phyloP scores from a whole-genome alignment of 2,113 vertebrate genomes.

The Nothobranchius furzeri region DNA sequence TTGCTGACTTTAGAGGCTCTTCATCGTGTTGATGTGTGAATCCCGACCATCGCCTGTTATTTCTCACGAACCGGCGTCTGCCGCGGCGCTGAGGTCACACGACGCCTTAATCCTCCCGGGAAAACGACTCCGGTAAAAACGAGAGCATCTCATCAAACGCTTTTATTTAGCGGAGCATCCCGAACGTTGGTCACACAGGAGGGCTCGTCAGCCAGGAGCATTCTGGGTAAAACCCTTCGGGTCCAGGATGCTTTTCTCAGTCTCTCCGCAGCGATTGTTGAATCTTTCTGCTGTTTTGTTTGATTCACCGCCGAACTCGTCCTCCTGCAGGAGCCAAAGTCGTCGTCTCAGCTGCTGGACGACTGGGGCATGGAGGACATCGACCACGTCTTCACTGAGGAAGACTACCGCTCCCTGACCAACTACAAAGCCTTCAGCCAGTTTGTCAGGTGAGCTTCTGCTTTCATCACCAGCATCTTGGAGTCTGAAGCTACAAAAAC shows the following conservation, averaged over 20 bases:
- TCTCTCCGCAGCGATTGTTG: not conserved
- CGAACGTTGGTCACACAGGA: conserved; percentile 4
- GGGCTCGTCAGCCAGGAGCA: not conserved
- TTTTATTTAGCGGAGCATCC: not conserved
- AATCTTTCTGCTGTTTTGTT: not conserved
- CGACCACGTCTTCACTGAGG: conserved; percentile 94
- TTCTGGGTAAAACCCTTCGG: no score
- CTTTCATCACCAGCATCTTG: no score
- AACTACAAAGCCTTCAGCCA: conserved; percentile 99
- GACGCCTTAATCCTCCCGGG: not conserved
- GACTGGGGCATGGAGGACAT: conserved; percentile 99
- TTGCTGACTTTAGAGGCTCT: conserved; percentile 17
- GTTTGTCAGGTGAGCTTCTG: conserved; percentile 87
- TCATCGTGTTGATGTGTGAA: not conserved
- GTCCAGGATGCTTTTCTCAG: not conserved
- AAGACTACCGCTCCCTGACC: conserved; percentile 95
- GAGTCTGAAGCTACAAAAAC: no score
- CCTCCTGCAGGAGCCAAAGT: conserved; percentile 88
- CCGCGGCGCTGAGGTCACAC: not conserved
- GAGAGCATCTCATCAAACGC: not conserved
- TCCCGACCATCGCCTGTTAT: not conserved
- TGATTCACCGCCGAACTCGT: not conserved
- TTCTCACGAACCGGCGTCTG: not conserved
- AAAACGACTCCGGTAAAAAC: no score
- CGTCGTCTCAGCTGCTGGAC: conserved; percentile 93